phyloP scores from a whole-genome alignment of 2,888 invertebrate species.

The Tetragonisca angustula region DNA sequence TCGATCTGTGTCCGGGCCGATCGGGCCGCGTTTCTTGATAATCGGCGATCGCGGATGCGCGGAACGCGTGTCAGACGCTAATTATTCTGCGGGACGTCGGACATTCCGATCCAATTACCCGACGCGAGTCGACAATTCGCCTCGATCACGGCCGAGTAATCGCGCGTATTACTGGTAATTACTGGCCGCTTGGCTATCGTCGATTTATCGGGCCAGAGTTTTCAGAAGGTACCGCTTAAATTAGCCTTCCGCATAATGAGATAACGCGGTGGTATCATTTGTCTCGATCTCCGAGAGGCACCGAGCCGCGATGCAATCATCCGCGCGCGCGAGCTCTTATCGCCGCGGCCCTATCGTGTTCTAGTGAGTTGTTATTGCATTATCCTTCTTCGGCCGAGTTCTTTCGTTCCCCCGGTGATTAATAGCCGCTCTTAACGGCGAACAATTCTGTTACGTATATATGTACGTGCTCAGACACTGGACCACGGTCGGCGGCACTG shows the following conservation, averaged over 20 bases:
- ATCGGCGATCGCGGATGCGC: constrained; percentile 25
- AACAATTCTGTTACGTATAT: constrained; percentile 17
- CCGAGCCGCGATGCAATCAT: constrained; percentile 52
- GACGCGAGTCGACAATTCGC: constrained; percentile 51
- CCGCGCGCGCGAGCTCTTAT: constrained; percentile 34
- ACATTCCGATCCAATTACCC: constrained; percentile 60
- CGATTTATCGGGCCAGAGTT: constrained; percentile 57
- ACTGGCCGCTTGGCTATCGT: constrained; percentile 42
- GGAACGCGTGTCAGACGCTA: constrained; percentile 31
- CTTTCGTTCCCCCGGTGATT: constrained; percentile 33
- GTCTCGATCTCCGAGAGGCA: constrained; percentile 51
- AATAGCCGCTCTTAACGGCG: constrained; percentile 13
- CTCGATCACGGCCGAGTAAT: constrained; percentile 54
- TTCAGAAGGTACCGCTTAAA: constrained; percentile 52
- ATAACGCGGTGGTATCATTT: constrained; percentile 54
- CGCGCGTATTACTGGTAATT: constrained; percentile 64
- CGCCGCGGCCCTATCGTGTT: constrained; percentile 22
- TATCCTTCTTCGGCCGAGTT: constrained; percentile 27
- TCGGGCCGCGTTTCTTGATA: constrained; percentile 12
- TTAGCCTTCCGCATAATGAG: constrained; percentile 64
- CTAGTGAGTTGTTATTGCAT: constrained; percentile 45
- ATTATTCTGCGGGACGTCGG: constrained; percentile 47
- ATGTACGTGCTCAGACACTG: neutral
- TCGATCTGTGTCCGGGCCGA: neutral
- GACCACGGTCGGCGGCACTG: neutral